Percentiles rank a stretch among this genome's conserved stretches.
phyloP scores from a whole-genome alignment of 2,113 vertebrate species.

The Ceuthmochares aereus region DNA sequence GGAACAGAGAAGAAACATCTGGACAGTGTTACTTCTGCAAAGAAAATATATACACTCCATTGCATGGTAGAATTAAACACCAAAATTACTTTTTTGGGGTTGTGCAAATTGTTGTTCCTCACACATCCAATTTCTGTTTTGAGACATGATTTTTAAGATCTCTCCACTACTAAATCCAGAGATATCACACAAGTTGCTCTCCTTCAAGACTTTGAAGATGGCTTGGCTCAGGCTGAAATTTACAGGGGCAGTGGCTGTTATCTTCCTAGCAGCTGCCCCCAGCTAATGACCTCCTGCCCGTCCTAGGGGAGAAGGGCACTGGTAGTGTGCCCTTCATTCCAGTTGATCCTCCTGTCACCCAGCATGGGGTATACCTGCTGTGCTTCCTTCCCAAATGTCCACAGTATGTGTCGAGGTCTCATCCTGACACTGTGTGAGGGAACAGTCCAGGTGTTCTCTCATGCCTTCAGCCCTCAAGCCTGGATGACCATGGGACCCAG shows the following conservation, averaged over 20 bases:
- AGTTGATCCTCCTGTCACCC: neutral
- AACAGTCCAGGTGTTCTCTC: neutral
- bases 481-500: neutral
- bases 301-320: neutral
- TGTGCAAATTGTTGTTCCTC: neutral
- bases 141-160: neutral
- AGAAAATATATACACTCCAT: neutral
- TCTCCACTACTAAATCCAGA: neutral
- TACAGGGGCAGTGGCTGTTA: neutral
- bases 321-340: neutral
- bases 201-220: neutral
- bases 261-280: neutral
- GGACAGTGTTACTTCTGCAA: neutral
- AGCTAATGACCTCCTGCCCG: neutral
- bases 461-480: neutral
- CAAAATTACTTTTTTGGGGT: neutral
- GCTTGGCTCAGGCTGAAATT: neutral
- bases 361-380: neutral
- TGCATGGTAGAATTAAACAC: neutral
- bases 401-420: neutral
- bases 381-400: neutral
- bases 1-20: conserved; percentile 13
- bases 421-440: neutral
- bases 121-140: neutral
- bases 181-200: neutral